A percentile compares a stretch with the other conserved stretches of the same genome.
phyloP scores from a whole-genome alignment of 2,797 vertebrate genomes.

The Enteromius afrohamiltoni region DNA sequence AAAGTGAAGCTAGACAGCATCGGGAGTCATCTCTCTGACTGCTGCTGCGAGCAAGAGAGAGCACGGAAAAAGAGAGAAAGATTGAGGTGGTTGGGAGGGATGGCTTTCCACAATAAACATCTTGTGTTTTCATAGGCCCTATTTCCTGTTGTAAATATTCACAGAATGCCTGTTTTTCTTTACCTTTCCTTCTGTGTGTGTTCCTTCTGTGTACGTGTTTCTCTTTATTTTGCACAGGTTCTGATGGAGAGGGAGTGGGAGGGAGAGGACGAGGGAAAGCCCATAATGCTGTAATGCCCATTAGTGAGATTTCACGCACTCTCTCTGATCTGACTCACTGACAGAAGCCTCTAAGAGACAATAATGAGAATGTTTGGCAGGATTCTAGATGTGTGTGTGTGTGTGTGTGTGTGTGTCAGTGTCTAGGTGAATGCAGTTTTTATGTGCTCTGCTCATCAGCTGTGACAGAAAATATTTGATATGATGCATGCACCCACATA shows the following conservation, averaged over 20 bases:
- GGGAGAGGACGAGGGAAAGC: constrained; percentile 66
- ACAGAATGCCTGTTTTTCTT: constrained; percentile 23
- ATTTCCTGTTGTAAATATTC: constrained; percentile 43
- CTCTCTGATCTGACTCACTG: constrained; percentile 76
- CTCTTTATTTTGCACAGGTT: constrained; percentile 30
- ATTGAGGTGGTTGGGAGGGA: constrained; percentile 31
- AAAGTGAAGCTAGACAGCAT: constrained; percentile 83
- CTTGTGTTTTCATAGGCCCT: constrained; percentile 28
- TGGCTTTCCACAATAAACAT: constrained; percentile 30
- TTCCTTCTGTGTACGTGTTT: constrained; percentile 35
- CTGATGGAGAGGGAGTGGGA: constrained; percentile 59
- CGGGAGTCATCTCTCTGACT: constrained; percentile 81
- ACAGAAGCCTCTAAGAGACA: constrained; percentile 73
- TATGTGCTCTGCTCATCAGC: constrained; percentile 47
- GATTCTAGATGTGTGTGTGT: constrained; percentile 34
- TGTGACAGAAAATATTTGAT: constrained; percentile 34
- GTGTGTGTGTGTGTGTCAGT: constrained; percentile 13
- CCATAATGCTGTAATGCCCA: constrained; percentile 82
- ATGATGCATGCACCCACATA: constrained; percentile 35
- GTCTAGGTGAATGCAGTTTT: constrained; percentile 41
- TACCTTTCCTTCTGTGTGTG: constrained; percentile 64
- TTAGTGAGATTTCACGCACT: constrained; percentile 82
- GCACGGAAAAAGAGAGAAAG: neutral
- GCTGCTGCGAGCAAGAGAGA: constrained; percentile 71
- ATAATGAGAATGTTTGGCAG: constrained; percentile 64